These are phyloP conservation scores for Xenotilapia leptura DNA, from an alignment of 2,113 vertebrate species.

Conservation along the genomic window DNA sequence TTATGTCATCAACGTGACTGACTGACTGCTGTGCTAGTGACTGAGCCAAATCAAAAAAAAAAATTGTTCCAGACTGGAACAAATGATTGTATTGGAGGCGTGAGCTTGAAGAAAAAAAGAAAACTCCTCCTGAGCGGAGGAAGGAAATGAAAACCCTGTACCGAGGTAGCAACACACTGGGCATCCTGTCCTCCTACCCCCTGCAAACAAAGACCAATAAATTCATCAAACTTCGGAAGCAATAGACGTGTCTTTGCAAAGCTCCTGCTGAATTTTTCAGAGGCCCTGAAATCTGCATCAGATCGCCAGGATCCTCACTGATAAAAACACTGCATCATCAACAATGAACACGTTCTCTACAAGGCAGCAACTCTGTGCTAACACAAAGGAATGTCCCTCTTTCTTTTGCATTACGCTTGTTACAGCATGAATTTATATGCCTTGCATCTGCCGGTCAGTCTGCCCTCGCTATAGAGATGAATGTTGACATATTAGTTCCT, in stretches of 20 bases:
- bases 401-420: conserved; percentile 2
- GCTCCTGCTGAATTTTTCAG: neutral
- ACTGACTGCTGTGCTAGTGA: neutral
- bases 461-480: conserved; percentile 15
- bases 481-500: conserved; percentile 29
- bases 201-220: neutral
- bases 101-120: neutral
- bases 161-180: neutral
- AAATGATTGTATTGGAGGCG: neutral
- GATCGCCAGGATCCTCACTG: conserved; percentile 44
- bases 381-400: conserved; percentile 27
- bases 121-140: neutral
- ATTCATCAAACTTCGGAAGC: conserved; percentile 2
- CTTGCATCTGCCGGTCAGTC: conserved; percentile 10
- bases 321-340: neutral
- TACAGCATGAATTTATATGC: conserved; percentile 13
- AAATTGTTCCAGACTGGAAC: neutral
- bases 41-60: neutral
- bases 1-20: neutral
- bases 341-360: neutral
- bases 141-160: neutral
- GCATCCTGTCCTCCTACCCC: neutral
- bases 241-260: conserved; percentile 31
- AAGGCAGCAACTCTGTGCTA: neutral
- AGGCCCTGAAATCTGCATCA: conserved; percentile 53